phyloP scores from a whole-genome alignment of 2,888 invertebrate species.

The Drosophila stalkeri region DNA sequence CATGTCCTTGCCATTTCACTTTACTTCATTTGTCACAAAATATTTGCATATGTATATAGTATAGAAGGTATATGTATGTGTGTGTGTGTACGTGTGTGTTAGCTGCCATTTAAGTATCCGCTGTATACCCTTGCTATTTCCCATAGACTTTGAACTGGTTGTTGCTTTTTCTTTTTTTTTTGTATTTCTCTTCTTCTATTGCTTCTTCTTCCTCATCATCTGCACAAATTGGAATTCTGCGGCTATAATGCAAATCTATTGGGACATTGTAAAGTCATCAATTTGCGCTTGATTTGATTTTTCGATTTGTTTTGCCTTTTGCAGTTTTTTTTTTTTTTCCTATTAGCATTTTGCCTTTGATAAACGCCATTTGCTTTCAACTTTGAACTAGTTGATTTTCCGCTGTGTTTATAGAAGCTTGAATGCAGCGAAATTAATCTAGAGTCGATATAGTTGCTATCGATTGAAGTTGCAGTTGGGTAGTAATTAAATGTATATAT shows the following conservation, averaged over 20 bases:
- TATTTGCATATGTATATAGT: slow-evolving; percentile 26
- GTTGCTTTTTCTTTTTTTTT: not conserved
- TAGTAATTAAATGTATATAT: not conserved
- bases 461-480: too few relatives aligned
- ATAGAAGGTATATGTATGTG: slow-evolving; percentile 10
- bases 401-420: not conserved
- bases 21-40: slow-evolving; percentile 35
- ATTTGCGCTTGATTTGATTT: slow-evolving; percentile 56
- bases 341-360: slow-evolving; percentile 1
- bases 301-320: slow-evolving; percentile 24
- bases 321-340: not conserved
- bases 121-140: not conserved
- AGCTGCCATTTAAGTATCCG: slow-evolving; percentile 31
- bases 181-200: not conserved
- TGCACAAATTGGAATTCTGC: slow-evolving; percentile 41
- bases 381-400: not conserved
- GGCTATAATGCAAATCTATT: slow-evolving; percentile 41
- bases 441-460: not conserved
- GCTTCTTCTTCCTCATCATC: not conserved
- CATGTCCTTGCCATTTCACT: slow-evolving; percentile 16
- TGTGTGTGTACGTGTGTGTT: slow-evolving; percentile 6
- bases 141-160: not conserved
- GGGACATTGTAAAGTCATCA: slow-evolving; percentile 48
- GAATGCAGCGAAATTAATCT: not conserved
- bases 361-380: not conserved